Conservation (phyloP, 2,888 invertebrate species). For the Vesta saturnalis region DNA sequence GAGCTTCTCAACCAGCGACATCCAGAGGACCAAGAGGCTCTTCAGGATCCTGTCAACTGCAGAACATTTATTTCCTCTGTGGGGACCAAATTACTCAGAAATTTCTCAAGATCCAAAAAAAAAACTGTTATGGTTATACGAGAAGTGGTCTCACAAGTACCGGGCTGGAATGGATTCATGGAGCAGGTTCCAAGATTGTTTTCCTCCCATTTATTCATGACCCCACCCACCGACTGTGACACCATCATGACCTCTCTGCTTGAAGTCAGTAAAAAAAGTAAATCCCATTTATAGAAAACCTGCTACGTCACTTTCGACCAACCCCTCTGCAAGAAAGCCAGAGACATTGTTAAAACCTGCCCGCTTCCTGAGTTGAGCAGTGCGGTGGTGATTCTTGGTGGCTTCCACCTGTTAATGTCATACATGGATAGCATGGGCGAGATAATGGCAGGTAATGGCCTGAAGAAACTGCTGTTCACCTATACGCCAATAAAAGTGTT, state of each 20-base stretch:
- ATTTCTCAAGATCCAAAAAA: background rate
- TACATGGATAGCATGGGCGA: background rate
- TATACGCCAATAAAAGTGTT: background rate
- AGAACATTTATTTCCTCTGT: background rate
- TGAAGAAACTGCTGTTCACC: background rate
- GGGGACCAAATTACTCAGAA: background rate
- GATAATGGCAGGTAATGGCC: no score
- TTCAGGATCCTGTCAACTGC: background rate
- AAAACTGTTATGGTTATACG: no score
- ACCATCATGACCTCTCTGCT: no score
- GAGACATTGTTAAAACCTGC: background rate
- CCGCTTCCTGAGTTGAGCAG: no score
- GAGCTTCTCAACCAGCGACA: background rate
- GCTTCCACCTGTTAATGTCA: background rate
- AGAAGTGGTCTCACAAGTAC: no score
- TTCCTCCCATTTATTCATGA: no score
- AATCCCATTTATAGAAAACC: background rate
- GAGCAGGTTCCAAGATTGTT: no score
- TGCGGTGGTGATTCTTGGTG: background rate
- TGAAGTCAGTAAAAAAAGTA: no score
- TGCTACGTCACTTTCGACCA: background rate
- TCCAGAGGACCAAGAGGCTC: background rate
- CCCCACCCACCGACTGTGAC: no score
- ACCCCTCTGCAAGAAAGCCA: background rate
- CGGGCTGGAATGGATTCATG: no score